phyloP scores from a whole-genome alignment of 2,113 vertebrate species.

The Caranx melampygus region DNA sequence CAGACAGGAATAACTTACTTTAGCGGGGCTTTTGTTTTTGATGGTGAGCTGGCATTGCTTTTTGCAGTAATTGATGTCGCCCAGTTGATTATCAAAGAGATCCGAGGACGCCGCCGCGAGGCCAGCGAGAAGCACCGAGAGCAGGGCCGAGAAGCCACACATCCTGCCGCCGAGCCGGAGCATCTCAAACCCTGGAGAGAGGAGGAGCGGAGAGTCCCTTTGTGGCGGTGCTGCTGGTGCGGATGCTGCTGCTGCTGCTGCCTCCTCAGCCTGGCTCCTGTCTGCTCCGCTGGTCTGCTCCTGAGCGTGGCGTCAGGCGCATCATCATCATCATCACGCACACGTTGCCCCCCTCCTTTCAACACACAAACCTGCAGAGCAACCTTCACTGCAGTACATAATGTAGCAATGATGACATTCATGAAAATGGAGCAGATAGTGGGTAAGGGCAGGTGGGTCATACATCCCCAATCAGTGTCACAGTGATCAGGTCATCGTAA shows the following conservation, averaged over 20 bases:
- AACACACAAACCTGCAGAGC: conserved; percentile 39
- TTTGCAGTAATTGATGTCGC: conserved; percentile 90
- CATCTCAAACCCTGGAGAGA: conserved; percentile 66
- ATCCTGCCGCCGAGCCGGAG: conserved; percentile 75
- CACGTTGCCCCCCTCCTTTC: conserved; percentile 30
- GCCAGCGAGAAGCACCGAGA: conserved; percentile 79
- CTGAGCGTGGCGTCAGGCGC: conserved; percentile 77
- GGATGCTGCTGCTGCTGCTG: conserved; percentile 47
- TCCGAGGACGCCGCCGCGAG: conserved; percentile 79
- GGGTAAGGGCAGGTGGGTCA: not conserved
- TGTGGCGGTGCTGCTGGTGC: conserved; percentile 55
- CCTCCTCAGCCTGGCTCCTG: conserved; percentile 62
- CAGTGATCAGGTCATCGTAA: not conserved
- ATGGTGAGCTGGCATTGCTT: conserved; percentile 87
- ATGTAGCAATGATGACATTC: conserved; percentile 36
- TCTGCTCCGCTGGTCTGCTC: conserved; percentile 66
- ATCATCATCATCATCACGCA: conserved; percentile 66
- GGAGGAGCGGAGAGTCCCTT: conserved; percentile 53
- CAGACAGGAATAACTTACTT: conserved; percentile 81
- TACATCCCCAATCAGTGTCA: conserved; percentile 4
- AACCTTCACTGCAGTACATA: conserved; percentile 63
- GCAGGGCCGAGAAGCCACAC: conserved; percentile 77
- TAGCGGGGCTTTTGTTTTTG: conserved; percentile 84
- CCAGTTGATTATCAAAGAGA: conserved; percentile 88
- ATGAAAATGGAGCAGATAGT: conserved; percentile 10